phyloP scores from a whole-genome alignment of 1,140 invertebrate species.

The Ruditapes philippinarum region DNA sequence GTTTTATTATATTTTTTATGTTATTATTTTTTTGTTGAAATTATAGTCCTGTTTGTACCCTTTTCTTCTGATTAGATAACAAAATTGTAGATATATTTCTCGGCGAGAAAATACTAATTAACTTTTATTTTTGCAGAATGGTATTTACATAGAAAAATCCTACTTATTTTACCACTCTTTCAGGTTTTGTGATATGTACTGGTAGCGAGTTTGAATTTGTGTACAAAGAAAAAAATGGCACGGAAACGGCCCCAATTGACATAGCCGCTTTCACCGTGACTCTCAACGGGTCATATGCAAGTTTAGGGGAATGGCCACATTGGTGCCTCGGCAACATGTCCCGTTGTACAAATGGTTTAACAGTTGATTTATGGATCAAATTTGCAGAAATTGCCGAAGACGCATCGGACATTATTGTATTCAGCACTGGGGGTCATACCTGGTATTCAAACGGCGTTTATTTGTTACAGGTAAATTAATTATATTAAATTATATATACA shows the following conservation, averaged over 20 bases:
- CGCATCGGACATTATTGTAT: conserved; percentile 41
- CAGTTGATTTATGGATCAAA: conserved; percentile 55
- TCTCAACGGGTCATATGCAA: conserved; percentile 38
- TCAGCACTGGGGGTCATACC: conserved; percentile 55
- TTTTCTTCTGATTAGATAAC: too few species aligned
- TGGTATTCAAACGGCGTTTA: conserved; percentile 65
- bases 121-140: background rate
- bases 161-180: background rate
- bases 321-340: conserved; percentile 64
- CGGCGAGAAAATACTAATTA: too few species aligned
- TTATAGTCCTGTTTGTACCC: too few species aligned
- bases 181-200: background rate
- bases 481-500: background rate
- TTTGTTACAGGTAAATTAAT: conserved; percentile 28
- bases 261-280: background rate
- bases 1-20: too few species aligned
- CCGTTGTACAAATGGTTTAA: conserved; percentile 22
- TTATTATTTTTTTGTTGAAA: too few species aligned
- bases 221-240: conserved; percentile 33
- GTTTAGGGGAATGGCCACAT: conserved; percentile 58
- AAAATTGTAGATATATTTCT: too few species aligned
- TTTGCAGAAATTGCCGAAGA: conserved; percentile 59
- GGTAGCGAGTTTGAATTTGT: conserved; percentile 38
- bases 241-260: background rate
- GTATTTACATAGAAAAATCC: too few species aligned